Percentiles rank a stretch among this genome's conserved stretches.
These are phyloP conservation scores for Gallinago stenura DNA, from an alignment of 2,797 vertebrate species.

Conservation along the genomic window DNA sequence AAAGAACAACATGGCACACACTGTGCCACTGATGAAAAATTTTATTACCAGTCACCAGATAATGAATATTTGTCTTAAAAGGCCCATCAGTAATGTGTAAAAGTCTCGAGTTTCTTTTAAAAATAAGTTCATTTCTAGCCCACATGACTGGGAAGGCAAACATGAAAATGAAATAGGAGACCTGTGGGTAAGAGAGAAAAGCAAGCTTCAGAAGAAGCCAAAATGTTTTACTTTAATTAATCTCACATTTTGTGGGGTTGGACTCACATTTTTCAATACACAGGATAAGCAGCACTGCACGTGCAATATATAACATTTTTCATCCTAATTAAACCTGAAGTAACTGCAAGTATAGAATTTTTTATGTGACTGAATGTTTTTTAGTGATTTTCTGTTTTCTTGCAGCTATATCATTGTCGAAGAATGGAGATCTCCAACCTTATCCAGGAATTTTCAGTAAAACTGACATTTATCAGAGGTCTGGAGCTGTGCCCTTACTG, in stretches of 20 bases:
- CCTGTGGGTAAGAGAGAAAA: background rate
- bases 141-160: background rate
- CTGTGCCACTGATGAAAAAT: background rate
- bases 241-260: background rate
- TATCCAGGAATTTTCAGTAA: background rate
- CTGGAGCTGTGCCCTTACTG: background rate
- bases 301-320: background rate
- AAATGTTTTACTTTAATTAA: background rate
- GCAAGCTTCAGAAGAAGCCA: background rate
- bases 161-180: background rate
- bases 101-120: background rate
- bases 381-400: background rate
- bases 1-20: background rate
- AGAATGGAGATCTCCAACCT: background rate
- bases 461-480: rapidly evolving
- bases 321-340: background rate
- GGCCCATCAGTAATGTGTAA: background rate
- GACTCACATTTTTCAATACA: background rate
- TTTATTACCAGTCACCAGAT: background rate
- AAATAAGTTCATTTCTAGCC: background rate
- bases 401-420: background rate
- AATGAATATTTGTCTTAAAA: constrained; percentile 11
- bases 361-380: background rate
- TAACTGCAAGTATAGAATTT: background rate
- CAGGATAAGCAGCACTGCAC: background rate